A percentile compares a stretch with the other conserved stretches of the same genome.
These are phyloP conservation scores for Atractosteus spatula DNA, from an alignment of 2,113 vertebrate genomes.

Conservation along the genomic window DNA sequence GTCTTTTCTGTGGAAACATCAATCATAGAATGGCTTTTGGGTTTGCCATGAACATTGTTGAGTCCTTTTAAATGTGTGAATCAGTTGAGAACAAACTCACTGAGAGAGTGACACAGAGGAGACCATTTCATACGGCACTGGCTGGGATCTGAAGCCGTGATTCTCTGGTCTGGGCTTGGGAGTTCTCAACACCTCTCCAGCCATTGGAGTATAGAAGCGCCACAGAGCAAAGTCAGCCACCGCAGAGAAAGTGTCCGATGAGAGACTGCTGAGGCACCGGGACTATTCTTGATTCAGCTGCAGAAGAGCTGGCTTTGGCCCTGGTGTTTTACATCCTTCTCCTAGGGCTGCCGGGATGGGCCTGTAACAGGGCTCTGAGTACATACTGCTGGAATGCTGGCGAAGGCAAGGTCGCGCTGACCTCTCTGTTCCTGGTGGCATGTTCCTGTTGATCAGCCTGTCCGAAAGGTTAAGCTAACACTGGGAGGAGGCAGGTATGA, in stretches of 20 bases:
- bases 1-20: too few species aligned
- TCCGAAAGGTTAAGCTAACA: conserved; percentile 73
- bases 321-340: conserved; percentile 10
- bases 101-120: too few species aligned
- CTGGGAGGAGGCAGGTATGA: conserved; percentile 20
- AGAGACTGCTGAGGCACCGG: too few species aligned
- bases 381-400: conserved; percentile 45
- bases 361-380: conserved; percentile 43
- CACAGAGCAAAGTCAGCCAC: not conserved
- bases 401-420: conserved; percentile 52
- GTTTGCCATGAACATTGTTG: too few species aligned
- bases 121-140: too few species aligned
- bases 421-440: conserved; percentile 46
- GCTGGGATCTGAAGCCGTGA: too few species aligned
- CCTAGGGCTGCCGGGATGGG: conserved; percentile 31
- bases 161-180: too few species aligned
- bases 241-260: not conserved
- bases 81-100: too few species aligned
- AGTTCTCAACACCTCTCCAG: too few species aligned
- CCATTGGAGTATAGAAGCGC: too few species aligned
- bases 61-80: too few species aligned
- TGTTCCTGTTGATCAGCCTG: conserved; percentile 48
- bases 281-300: not conserved
- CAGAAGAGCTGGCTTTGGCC: not conserved
- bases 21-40: too few species aligned